These are phyloP conservation scores for Pollimyrus isidori DNA, from an alignment of 2,113 vertebrate genomes.

Conservation along the genomic window DNA sequence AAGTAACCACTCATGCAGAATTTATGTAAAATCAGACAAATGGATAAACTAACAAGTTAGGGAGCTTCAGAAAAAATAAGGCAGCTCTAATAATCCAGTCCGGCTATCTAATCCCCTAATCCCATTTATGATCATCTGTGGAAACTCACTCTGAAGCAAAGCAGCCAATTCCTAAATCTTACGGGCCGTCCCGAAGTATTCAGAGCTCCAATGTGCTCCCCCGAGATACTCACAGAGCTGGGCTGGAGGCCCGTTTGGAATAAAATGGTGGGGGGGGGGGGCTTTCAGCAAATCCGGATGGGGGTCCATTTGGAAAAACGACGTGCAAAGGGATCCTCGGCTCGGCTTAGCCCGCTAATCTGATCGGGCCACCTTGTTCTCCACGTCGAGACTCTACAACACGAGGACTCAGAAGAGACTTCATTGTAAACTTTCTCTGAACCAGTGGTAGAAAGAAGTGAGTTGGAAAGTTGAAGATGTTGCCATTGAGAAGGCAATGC, in stretches of 20 bases:
- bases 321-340: neutral
- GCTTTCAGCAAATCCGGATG: constrained; percentile 2
- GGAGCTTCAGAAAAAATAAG: constrained; percentile 7
- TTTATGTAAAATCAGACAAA: neutral
- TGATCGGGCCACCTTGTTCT: constrained; percentile 10
- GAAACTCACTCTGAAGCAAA: neutral
- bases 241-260: constrained; percentile 10
- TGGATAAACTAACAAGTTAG: constrained; percentile 13
- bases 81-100: constrained; percentile 6
- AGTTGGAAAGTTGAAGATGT: neutral
- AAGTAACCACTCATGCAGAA: neutral
- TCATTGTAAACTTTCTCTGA: neutral
- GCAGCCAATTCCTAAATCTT: constrained; percentile 2
- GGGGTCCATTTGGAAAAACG: neutral
- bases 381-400: neutral
- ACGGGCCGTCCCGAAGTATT: neutral
- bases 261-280: neutral
- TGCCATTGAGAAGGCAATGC: neutral
- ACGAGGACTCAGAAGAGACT: neutral
- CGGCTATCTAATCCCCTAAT: constrained; percentile 12
- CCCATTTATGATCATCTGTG: constrained; percentile 17
- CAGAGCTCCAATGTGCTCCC: constrained; percentile 7
- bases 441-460: neutral
- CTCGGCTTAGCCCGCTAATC: constrained; percentile 3
- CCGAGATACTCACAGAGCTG: constrained; percentile 2